Conservation (phyloP, 2,888 invertebrate species). For the Cephus pygmeus region DNA sequence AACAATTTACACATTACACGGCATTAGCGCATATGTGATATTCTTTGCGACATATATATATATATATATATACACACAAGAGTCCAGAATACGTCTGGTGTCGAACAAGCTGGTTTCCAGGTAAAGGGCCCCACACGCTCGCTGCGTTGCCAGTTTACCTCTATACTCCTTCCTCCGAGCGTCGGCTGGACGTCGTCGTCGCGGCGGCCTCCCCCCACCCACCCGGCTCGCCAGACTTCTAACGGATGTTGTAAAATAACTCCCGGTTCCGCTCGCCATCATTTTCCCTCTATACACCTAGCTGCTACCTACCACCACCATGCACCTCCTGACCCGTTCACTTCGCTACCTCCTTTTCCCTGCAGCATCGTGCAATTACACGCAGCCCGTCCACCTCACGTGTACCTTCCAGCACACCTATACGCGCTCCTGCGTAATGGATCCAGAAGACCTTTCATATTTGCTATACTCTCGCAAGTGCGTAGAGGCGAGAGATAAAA, state of each 20-base stretch:
- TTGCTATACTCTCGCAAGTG: slow-evolving; percentile 11
- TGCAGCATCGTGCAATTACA: neutral
- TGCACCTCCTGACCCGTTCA: neutral
- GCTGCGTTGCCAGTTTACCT: slow-evolving; percentile 36
- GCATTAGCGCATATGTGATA: neutral
- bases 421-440: neutral
- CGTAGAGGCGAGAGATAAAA: too few relatives aligned
- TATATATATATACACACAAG: neutral
- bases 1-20: neutral
- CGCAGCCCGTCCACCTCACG: neutral
- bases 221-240: neutral
- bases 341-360: neutral
- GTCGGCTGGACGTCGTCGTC: slow-evolving; percentile 5
- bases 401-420: neutral
- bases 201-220: neutral
- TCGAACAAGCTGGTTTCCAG: slow-evolving; percentile 32
- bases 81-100: neutral
- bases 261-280: neutral
- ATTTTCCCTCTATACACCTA: neutral
- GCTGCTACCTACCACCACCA: neutral
- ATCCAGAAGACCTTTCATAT: slow-evolving; percentile 13
- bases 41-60: neutral
- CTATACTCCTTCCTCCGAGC: neutral
- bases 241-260: slow-evolving; percentile 21
- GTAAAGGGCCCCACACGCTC: slow-evolving; percentile 36